Conservation (phyloP, 2,113 vertebrate species). For the Eublepharis macularius region DNA sequence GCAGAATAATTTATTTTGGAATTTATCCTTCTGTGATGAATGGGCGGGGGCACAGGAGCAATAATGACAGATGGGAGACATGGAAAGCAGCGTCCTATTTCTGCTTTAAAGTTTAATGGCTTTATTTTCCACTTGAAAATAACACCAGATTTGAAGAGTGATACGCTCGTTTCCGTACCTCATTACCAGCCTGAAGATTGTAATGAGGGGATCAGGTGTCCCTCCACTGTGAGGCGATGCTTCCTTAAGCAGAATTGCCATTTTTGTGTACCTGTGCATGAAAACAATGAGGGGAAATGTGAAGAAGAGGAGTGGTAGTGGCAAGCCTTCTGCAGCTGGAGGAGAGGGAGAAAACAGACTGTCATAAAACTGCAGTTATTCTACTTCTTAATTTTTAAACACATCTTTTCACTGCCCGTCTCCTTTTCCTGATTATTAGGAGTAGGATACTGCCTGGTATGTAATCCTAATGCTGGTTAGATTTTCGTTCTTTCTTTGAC, state of each 20-base stretch:
- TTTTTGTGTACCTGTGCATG: background rate
- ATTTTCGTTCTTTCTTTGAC: background rate
- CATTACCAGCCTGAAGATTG: slow-evolving; percentile 53
- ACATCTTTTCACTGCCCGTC: background rate
- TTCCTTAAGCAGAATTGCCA: background rate
- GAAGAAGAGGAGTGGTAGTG: background rate
- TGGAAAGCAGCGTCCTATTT: background rate
- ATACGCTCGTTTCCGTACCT: slow-evolving; percentile 14
- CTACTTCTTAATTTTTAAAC: background rate
- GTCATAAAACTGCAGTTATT: background rate
- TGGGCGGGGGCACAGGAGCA: background rate
- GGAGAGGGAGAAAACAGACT: background rate
- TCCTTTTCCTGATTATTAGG: background rate
- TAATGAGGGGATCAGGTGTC: slow-evolving; percentile 71
- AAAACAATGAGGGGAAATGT: background rate
- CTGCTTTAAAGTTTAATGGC: slow-evolving; percentile 68
- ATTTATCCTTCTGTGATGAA: background rate
- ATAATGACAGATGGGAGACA: background rate
- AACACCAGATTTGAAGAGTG: slow-evolving; percentile 20
- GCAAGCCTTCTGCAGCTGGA: fast-evolving
- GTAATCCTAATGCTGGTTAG: too few species aligned
- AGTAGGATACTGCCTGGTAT: too few species aligned
- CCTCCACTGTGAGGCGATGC: background rate
- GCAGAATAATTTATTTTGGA: background rate
- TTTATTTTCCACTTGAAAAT: slow-evolving; percentile 31